Evolutionary conservation across 2,797 vertebrate genomes (phyloP), one percentile per base, ranked within the genome.

Genomic region (Xenops minutus): DNA sequence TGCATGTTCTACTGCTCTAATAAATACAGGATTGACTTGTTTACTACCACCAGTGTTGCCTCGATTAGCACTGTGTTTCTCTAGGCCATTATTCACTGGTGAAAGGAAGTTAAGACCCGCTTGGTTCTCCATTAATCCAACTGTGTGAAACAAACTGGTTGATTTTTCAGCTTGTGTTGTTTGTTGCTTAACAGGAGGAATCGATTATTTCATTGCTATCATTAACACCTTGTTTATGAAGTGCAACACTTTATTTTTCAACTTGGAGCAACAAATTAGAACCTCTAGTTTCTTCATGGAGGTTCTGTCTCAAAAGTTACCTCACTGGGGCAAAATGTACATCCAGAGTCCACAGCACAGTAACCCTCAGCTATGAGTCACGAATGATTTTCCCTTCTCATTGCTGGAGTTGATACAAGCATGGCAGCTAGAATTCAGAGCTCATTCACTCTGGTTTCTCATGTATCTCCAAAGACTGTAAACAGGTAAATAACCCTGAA

Each of bases 11-110:
- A 92, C 78, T 91, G 93, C 93, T 95, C 93, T 96, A 97, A 97
- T 96, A 97, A 97, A 97, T 96, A 97, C 97, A 96, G 69, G 84
- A 97, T 97, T 97, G 95, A 92, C 88, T 97, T 97, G 92, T 97
- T 98, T 98, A 96, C 93, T 89, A 85, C 91, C 90, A 87, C 88
- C 94, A 23, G 48, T 56, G 64, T 94, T 74, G 66, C 81, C 93
- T 97, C 58, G 39, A 96, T 97, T 97, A 97, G 95, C 95, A 62
- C 92, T 89, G 80, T 92, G 84, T 94, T 97, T 97, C 96, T 93
- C 94, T 96, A 96, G 92, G 80, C 90, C 94, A 67, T 88, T 93
- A 93, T 95, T 91, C 89, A 93, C 73, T 75, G 66, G 76, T 80
- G 74, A 95, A 88, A 92, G 68, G 77, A 91, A 95, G 71, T 61